Base-by-base conservation (phyloP, 2,797 vertebrate species). In the Sphaeramia orbicularis region DNA sequence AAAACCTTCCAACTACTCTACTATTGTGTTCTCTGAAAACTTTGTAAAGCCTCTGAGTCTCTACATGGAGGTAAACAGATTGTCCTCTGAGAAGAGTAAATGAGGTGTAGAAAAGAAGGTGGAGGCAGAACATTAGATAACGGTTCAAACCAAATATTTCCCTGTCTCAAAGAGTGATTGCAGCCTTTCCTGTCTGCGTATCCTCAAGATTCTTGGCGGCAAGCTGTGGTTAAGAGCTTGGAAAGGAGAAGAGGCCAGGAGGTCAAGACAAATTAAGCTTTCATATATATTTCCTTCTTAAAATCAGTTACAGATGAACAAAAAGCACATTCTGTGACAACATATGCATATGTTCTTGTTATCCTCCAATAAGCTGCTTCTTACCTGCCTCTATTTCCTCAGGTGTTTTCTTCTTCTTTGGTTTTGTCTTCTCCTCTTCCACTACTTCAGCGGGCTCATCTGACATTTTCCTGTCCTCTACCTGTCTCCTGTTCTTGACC, bases 331-430 rank as follows among this genome's bases (percentile, higher is more conserved):
- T 24, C 9, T 37, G 14, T 40, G 51, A 42, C 9, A 6, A 32
- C 32, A 35, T 32, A 35, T 35, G 8, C 8, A 10, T 35, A 35
- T 35, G 32, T 35, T 10, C 9, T 9, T 8, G 4, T 11, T 9
- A 4, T n/a, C 13, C 57, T 12, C 52, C 21, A 1, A 36, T 6
- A 24, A 30, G 16, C 36, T 40, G 18, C 27, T 24, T 55, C 90
- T 77, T 81, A 93, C 92, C 90, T 86, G 89, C 91, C 71, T 91
- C 92, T 1, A 92, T 73, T 27, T 93, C 90, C 72, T 92, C 87
- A 4, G 89, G 86, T 24, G 87, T 86, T 76, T 92, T 93, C 81
- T 92, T 93, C 82, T 88, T 93, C 79, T 91, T 93, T 15, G 86
- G 67, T 60, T 92, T 92, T 0, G 49, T 16, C 45, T n/a, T 64